Evolutionary conservation across 2,888 invertebrate species (phyloP), one percentile per base, ranked within the genome.

Genomic region (Theretra japonica): DNA sequence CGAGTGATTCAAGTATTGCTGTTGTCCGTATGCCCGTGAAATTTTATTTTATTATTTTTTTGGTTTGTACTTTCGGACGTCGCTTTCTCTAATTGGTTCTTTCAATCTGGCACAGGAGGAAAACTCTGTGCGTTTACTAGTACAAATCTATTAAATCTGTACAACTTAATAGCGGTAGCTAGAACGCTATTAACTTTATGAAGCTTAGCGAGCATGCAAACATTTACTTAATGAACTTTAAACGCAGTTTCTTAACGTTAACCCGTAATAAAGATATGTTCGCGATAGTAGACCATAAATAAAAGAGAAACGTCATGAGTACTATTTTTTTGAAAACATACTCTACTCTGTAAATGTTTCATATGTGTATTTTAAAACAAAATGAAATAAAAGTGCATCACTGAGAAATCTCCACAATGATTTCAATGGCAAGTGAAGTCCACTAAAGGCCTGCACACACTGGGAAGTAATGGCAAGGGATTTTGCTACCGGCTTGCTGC

Each of bases 71-170:
- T 75, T 75, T 72, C 75, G 73, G 74, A 74, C 75, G 75, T 69
- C 75, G 80, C 91, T 91, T 90, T 90, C 91, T 88, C 90, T 87
- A 85, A 86, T 87, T 83, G 84, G 77, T 79, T 78, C 77, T 75
- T 79, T 83, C 82, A 82, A 83, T 76, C 76, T 57, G 58, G 57
- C 73, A 78, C 82, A 83, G 84, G 82, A 83, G 81, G 77, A 76
- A 19, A 65, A 72, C 75, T 75, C 73, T 81, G 73, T 75, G 79
- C 75, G 75, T 82, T 81, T 79, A 65, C 79, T 85, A 74, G 83
- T 78, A 74, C 83, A 76, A 75, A 76, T 73, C 76, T 79, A 80
- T 80, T 78, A 80, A 69, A 74, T 68, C 71, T n/a, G 30, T 41
- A 73, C 72, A 72, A 73, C 48, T 50, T n/a, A 72, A 7, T 65